A percentile compares a stretch with the other conserved stretches of the same genome.
Conservation (phyloP, 2,888 invertebrate species). For the Lacanobia oleracea region DNA sequence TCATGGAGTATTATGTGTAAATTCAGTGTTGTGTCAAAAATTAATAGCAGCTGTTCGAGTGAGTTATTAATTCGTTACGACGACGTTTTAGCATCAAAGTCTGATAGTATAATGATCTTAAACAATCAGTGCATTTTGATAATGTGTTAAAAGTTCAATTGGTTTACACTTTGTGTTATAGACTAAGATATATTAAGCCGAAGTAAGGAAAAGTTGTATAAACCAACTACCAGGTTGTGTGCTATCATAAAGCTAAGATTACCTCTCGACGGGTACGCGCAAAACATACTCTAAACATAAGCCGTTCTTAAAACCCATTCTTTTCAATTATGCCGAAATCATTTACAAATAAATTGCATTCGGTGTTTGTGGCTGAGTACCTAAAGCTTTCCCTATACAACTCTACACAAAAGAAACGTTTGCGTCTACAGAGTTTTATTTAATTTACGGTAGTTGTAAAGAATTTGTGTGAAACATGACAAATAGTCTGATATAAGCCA, state of each 20-base stretch:
- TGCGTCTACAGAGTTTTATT: constrained; percentile 47
- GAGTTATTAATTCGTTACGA: constrained; percentile 50
- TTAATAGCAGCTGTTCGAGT: constrained; percentile 62
- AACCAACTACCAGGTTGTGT: constrained; percentile 87
- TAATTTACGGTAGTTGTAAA: constrained; percentile 53
- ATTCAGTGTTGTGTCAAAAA: constrained; percentile 63
- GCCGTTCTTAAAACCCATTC: constrained; percentile 16
- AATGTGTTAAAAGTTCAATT: constrained; percentile 60
- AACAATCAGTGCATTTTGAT: constrained; percentile 55
- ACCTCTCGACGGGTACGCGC: constrained; percentile 48
- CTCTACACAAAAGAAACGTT: constrained; percentile 45
- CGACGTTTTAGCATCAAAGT: constrained; percentile 59
- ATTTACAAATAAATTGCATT: constrained; percentile 4
- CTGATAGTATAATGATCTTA: constrained; percentile 61
- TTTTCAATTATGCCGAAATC: not conserved
- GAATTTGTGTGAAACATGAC: constrained; percentile 64
- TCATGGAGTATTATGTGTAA: constrained; percentile 56
- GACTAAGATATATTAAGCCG: constrained; percentile 81
- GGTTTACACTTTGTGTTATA: constrained; percentile 76
- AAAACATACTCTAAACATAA: constrained; percentile 36
- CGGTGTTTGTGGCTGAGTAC: constrained; percentile 15
- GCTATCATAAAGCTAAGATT: constrained; percentile 73
- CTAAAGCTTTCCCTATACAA: constrained; percentile 16
- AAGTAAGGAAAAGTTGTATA: constrained; percentile 79
- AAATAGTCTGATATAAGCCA: constrained; percentile 65